Conservation (phyloP, 2,113 vertebrate species). For the Syngnathus scovelli region DNA sequence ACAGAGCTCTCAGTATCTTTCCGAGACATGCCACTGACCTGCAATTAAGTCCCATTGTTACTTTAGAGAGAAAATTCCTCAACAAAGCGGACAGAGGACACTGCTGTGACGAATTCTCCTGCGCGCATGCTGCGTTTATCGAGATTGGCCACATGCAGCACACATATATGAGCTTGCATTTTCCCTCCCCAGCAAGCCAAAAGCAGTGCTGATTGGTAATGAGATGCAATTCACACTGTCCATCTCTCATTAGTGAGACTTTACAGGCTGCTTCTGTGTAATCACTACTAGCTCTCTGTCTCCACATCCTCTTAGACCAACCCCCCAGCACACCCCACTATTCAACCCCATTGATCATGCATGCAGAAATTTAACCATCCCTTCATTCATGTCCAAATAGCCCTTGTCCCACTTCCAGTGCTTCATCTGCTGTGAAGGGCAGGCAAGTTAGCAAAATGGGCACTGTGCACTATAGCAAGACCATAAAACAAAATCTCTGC, state of each 20-base stretch:
- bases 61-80: constrained; percentile 56
- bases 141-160: constrained; percentile 57
- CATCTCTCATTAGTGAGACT: constrained; percentile 60
- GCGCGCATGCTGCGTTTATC: constrained; percentile 60
- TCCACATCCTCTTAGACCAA: constrained; percentile 19
- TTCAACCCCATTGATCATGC: constrained; percentile 76
- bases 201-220: constrained; percentile 63
- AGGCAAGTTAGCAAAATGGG: constrained; percentile 33
- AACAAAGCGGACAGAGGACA: constrained; percentile 57
- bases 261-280: constrained; percentile 43
- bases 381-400: constrained; percentile 67
- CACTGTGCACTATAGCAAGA: constrained; percentile 24
- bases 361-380: constrained; percentile 74
- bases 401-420: constrained; percentile 59
- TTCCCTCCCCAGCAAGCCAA: constrained; percentile 45
- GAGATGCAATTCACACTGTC: constrained; percentile 58
- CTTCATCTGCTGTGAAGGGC: constrained; percentile 41
- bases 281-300: constrained; percentile 29
- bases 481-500: constrained; percentile 24
- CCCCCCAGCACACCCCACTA: constrained; percentile 12
- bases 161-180: constrained; percentile 39
- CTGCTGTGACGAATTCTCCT: constrained; percentile 57
- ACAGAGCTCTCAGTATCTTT: constrained; percentile 69
- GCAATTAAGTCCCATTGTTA: constrained; percentile 70
- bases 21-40: constrained; percentile 67